Percentiles rank a stretch among this genome's conserved stretches.
These are phyloP conservation scores for Chironomus striatipennis DNA, from an alignment of 1,140 invertebrate genomes.

Conservation along the genomic window DNA sequence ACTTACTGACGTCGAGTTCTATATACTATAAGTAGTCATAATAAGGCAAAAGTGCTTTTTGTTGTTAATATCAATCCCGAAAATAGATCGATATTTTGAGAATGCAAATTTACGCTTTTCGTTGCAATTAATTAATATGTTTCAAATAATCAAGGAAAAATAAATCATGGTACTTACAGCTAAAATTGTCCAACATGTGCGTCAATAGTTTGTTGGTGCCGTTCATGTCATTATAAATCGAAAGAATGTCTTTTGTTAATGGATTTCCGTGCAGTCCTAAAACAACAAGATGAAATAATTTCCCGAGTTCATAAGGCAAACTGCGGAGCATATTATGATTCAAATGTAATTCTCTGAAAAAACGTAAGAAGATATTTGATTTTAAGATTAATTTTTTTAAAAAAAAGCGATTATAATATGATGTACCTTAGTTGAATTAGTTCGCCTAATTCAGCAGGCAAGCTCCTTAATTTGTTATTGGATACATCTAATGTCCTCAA, in stretches of 20 bases:
- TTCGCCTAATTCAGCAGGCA: conserved; percentile 93
- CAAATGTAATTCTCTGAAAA: conserved; percentile 83
- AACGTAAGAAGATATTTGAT: too few species aligned
- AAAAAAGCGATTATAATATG: too few species aligned
- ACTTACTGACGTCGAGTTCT: too few species aligned
- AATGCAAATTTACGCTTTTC: too few species aligned
- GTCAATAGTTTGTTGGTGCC: conserved; percentile 89
- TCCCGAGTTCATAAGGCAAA: conserved; percentile 94
- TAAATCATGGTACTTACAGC: conserved; percentile 56
- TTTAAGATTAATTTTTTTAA: too few species aligned
- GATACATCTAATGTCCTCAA: conserved; percentile 85
- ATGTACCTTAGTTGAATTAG: conserved; percentile 82
- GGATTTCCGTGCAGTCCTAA: conserved; percentile 90
- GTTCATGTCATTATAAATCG: conserved; percentile 84
- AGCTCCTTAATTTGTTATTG: conserved; percentile 83
- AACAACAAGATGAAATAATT: conserved; percentile 91
- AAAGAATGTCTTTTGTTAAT: conserved; percentile 82
- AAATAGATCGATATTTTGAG: too few species aligned
- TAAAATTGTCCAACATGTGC: conserved; percentile 88
- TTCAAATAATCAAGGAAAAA: background rate
- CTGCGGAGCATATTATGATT: conserved; percentile 89
- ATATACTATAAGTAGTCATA: too few species aligned
- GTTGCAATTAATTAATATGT: too few species aligned
- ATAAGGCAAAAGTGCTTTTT: too few species aligned
- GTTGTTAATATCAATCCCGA: too few species aligned